These are phyloP conservation scores for Tauraco erythrolophus DNA, from an alignment of 2,113 vertebrate genomes.

Conservation along the genomic window DNA sequence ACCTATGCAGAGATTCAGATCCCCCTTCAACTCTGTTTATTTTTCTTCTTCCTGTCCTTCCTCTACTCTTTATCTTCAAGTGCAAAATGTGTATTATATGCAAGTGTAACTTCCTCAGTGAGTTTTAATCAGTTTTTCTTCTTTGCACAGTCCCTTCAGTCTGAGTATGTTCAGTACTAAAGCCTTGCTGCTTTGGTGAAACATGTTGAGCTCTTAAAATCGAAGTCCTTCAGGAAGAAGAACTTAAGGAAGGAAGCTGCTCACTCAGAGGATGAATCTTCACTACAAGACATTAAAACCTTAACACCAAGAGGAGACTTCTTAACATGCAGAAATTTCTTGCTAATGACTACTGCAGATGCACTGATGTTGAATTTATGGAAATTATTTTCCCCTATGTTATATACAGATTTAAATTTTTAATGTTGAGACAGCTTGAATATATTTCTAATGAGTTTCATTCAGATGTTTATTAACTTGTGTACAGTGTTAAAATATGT, in stretches of 20 bases:
- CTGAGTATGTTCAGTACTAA: conserved; percentile 92
- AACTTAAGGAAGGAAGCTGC: conserved; percentile 21
- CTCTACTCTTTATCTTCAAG: background rate
- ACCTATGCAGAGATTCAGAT: background rate
- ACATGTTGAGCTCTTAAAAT: conserved; percentile 32
- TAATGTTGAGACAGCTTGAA: conserved; percentile 60
- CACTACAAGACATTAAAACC: conserved; percentile 39
- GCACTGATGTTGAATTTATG: conserved; percentile 72
- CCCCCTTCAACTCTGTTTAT: background rate
- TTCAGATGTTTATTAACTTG: conserved; percentile 73
- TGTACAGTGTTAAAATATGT: conserved; percentile 79
- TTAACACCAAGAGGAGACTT: conserved; percentile 33
- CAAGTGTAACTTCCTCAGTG: background rate
- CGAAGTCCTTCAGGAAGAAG: background rate
- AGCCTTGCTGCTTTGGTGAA: conserved; percentile 75
- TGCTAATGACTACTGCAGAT: conserved; percentile 68
- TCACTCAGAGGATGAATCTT: conserved; percentile 25
- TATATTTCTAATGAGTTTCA: conserved; percentile 74
- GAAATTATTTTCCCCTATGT: conserved; percentile 28
- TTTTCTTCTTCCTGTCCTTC: background rate
- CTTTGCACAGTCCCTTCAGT: conserved; percentile 91
- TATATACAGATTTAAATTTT: conserved; percentile 57
- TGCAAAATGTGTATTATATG: background rate
- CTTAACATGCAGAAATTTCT: conserved; percentile 25
- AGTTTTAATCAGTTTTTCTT: conserved; percentile 74